A percentile compares a stretch with the other conserved stretches of the same genome.
Conservation (phyloP, 2,797 vertebrate species). For the Danio jaintianensis region DNA sequence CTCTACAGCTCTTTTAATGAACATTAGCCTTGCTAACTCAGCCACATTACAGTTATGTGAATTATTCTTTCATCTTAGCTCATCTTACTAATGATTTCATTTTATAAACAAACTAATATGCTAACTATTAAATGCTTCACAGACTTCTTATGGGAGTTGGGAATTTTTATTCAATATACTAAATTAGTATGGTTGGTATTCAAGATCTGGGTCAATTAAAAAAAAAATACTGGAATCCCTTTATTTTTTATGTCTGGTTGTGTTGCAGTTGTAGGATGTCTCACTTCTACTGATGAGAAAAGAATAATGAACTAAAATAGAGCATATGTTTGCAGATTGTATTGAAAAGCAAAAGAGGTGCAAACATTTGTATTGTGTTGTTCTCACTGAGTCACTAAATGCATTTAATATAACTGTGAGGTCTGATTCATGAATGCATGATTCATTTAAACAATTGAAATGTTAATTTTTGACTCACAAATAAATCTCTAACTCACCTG, state of each 20-base stretch:
- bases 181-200: background rate
- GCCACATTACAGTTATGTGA: background rate
- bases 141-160: background rate
- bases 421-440: too few species aligned
- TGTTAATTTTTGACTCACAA: background rate
- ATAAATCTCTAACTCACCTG: background rate
- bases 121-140: slow-evolving; percentile 17
- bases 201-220: background rate
- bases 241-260: background rate
- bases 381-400: background rate
- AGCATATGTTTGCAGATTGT: background rate
- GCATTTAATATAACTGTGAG: background rate
- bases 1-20: background rate
- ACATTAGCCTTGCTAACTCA: slow-evolving; percentile 6
- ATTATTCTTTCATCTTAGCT: background rate
- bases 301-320: background rate
- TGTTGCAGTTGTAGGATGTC: background rate
- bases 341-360: background rate
- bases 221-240: background rate
- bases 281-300: background rate
- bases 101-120: slow-evolving; percentile 31
- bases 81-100: slow-evolving; percentile 11
- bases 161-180: background rate
- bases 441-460: background rate
- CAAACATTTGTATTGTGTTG: background rate